Evolutionary conservation across 2,113 vertebrate genomes (phyloP).

Genomic region (Cervus canadensis): DNA sequence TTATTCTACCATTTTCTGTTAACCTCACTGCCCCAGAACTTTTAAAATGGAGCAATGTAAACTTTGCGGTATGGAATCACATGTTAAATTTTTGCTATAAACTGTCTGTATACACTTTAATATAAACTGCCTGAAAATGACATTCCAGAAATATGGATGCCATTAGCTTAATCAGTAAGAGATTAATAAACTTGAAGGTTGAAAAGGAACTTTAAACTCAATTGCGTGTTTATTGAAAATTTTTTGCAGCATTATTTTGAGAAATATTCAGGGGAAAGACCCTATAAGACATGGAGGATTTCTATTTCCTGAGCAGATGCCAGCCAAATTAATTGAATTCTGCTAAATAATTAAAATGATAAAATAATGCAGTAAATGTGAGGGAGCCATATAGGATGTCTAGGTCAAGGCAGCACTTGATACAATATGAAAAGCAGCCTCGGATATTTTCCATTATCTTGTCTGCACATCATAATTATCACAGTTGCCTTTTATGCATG

Average conservation of each 20-base stretch:
- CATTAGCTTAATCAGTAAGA: conserved; percentile 64
- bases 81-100: conserved; percentile 18
- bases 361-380: conserved; percentile 82
- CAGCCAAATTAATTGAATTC: conserved; percentile 72
- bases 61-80: background rate
- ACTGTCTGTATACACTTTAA: conserved; percentile 29
- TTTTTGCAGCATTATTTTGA: conserved; percentile 53
- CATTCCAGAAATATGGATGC: conserved; percentile 15
- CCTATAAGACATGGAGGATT: conserved; percentile 30
- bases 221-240: conserved; percentile 50
- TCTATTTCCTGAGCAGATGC: conserved; percentile 58
- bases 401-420: conserved; percentile 82
- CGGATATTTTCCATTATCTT: conserved; percentile 90
- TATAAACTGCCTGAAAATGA: conserved; percentile 42
- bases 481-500: conserved; percentile 88
- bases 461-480: conserved; percentile 89
- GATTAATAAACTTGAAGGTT: conserved; percentile 52
- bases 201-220: conserved; percentile 49
- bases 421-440: conserved; percentile 86
- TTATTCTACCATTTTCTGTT: conserved; percentile 24
- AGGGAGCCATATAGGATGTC: conserved; percentile 83
- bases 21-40: background rate
- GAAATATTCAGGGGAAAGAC: conserved; percentile 37
- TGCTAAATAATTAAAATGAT: conserved; percentile 80
- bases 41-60: conserved; percentile 9